Conservation (phyloP, 2,797 vertebrate species). For the Sebastes itinus region DNA sequence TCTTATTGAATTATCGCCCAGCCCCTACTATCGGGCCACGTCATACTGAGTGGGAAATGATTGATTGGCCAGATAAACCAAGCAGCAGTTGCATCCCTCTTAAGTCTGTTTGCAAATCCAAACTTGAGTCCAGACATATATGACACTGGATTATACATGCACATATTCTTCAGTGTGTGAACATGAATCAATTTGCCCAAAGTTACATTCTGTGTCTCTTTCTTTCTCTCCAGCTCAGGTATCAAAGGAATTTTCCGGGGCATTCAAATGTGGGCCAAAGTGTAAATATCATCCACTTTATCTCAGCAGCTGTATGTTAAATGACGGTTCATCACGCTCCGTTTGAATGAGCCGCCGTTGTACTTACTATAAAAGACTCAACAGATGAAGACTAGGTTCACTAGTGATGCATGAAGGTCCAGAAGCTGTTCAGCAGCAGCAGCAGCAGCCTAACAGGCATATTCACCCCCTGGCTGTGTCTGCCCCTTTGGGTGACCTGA, state of each 20-base stretch:
- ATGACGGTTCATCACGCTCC: neutral
- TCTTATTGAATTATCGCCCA: too few relatives aligned
- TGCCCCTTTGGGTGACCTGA: conserved; percentile 31
- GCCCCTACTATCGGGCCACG: neutral
- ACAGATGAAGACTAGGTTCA: conserved; percentile 8
- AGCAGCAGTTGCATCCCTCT: neutral
- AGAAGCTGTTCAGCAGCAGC: conserved; percentile 20
- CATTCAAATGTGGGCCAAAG: neutral
- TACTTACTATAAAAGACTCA: neutral
- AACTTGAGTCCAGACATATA: conserved; percentile 16
- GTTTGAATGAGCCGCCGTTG: neutral
- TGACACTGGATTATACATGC: neutral
- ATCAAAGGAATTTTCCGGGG: neutral
- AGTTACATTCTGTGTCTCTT: neutral
- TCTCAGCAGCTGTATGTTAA: conserved; percentile 3
- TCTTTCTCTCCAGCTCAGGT: conserved; percentile 2
- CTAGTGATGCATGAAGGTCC: conserved; percentile 41
- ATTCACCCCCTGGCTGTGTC: conserved; percentile 30
- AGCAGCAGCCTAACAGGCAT: conserved; percentile 14
- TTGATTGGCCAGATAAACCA: neutral
- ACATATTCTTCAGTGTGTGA: conserved; percentile 12
- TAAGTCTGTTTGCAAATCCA: conserved; percentile 12
- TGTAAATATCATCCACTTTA: neutral
- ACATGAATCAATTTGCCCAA: neutral
- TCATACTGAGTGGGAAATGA: neutral